These are phyloP conservation scores for Gopherus evgoodei DNA, from an alignment of 2,113 vertebrate genomes.

Conservation along the genomic window DNA sequence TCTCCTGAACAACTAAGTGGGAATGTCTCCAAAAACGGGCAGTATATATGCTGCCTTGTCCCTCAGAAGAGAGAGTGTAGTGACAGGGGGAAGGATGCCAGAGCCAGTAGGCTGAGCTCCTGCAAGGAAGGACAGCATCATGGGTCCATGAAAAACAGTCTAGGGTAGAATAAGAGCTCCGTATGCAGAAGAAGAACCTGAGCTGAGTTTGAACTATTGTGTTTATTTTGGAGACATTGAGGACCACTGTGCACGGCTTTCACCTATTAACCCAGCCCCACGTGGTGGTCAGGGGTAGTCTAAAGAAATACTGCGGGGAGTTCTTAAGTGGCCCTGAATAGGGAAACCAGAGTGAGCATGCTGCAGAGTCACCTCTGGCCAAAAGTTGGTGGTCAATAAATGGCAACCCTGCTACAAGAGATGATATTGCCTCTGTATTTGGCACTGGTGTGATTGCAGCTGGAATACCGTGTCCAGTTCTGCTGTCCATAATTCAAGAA, in stretches of 20 bases:
- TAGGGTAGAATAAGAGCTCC: background rate
- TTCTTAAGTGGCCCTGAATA: background rate
- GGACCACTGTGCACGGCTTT: background rate
- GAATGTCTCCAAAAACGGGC: no score
- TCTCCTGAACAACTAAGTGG: no score
- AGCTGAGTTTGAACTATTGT: background rate
- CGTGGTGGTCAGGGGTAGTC: background rate
- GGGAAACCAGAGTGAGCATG: background rate
- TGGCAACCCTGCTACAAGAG: background rate
- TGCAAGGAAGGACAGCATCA: background rate
- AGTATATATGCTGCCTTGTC: background rate
- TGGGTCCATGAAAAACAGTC: background rate
- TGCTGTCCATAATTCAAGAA: background rate
- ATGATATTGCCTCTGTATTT: background rate
- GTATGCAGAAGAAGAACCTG: background rate
- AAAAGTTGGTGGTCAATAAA: background rate
- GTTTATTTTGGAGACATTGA: background rate
- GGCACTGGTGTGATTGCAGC: background rate
- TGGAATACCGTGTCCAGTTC: background rate
- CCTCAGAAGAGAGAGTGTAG: background rate
- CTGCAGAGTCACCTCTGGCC: background rate
- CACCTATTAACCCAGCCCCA: background rate
- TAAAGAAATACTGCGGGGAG: background rate
- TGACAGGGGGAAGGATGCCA: background rate
- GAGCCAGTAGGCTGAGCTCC: background rate